Evolutionary conservation across 1,140 invertebrate genomes (phyloP), one percentile per base, ranked within the genome.

Genomic region (Drosophila takahashii): DNA sequence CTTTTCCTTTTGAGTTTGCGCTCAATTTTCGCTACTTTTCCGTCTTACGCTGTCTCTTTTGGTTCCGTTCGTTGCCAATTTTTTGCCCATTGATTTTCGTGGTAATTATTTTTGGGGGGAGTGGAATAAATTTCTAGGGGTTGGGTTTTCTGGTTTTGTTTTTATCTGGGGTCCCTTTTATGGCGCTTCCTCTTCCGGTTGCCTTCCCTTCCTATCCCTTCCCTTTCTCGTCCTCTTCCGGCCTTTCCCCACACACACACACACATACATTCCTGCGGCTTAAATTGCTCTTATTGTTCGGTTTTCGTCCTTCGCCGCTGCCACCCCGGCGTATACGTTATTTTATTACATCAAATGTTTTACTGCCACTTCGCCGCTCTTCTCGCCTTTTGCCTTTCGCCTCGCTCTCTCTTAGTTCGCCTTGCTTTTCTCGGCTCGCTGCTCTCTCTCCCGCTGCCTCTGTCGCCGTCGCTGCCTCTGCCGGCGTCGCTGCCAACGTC

Each of bases 281-380:
- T 89, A 89, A 89, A 89, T 89, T 89, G 84, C 84, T 89, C 79
- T 80, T 80, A 79, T 89, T 87, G 79, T 87, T 83, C 39, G 37
- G 47, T 69, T 34, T 18, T 34, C 36, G 58, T 36, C 13, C 37
- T 37, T 50, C 41, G 27, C 61, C 48, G 26, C 72, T 60, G 67
- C 58, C 78, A 69, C 76, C 74, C 58, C 53, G 78, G 74, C 87
- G 87, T 91, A 87, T 90, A 90, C 83, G 87, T 84, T 90, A 90
- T 87, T 81, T 87, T 87, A 80, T 77, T 90, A 90, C 79, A 89
- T 84, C 84, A 89, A 89, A 89, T 80, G 84, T 77, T 87, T 87
- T 87, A 89, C 84, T 61, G 84, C 57, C 77, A 78, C 78, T 64
- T 70, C 34, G 57, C 51, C 51, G 50, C 58, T 77, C 62, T 39